phyloP scores from a whole-genome alignment of 1,140 invertebrate genomes.

The Ruditapes philippinarum region DNA sequence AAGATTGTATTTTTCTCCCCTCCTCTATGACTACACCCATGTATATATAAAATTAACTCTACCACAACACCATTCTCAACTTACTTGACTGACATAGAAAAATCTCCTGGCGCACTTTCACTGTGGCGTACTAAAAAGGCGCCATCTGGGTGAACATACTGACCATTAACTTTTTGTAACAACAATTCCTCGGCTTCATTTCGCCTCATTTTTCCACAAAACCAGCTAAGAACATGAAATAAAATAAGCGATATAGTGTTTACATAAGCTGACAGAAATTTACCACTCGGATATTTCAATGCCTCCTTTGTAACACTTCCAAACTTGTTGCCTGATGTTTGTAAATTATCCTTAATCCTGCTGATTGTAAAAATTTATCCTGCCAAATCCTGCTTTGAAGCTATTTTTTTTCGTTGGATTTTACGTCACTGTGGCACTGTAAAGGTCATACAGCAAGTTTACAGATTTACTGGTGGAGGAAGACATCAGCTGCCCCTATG shows the following conservation, averaged over 20 bases:
- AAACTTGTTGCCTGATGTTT: too few relatives aligned
- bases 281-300: too few relatives aligned
- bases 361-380: too few relatives aligned
- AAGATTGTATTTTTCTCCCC: background rate
- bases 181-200: conserved; percentile 98
- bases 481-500: too few relatives aligned
- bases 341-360: too few relatives aligned
- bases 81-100: conserved; percentile 99
- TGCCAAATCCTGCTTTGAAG: too few relatives aligned
- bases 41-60: background rate
- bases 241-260: background rate
- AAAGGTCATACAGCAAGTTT: too few relatives aligned
- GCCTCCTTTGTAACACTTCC: too few relatives aligned
- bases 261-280: too few relatives aligned
- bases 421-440: too few relatives aligned
- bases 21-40: background rate
- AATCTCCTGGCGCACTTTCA: conserved; percentile 99
- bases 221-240: conserved; percentile 90
- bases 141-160: conserved; percentile 91
- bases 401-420: too few relatives aligned
- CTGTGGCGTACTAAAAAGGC: conserved; percentile 99
- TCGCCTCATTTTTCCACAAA: conserved; percentile 98
- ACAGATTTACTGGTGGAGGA: too few relatives aligned
- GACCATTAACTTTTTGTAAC: conserved; percentile 90
- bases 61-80: conserved; percentile 66